These are phyloP conservation scores for Phoxinus dragarum DNA, from an alignment of 2,797 vertebrate species.

Conservation along the genomic window DNA sequence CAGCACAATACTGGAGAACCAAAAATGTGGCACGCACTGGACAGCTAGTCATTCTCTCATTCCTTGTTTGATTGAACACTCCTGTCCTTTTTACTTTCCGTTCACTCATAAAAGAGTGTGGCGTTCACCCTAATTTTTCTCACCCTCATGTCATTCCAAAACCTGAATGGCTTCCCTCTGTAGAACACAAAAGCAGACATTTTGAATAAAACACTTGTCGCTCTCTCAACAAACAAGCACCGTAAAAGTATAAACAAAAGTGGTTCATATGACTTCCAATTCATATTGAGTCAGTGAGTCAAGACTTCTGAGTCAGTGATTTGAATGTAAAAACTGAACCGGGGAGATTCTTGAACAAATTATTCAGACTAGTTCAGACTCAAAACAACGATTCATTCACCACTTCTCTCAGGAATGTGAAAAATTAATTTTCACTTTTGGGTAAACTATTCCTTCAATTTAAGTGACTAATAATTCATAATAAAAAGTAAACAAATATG, in stretches of 20 bases:
- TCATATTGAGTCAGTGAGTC: neutral
- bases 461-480: neutral
- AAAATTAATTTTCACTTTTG: neutral
- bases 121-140: neutral
- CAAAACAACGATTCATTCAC: neutral
- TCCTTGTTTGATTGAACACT: constrained; percentile 21
- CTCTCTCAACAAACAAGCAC: neutral
- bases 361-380: neutral
- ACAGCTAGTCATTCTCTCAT: constrained; percentile 50
- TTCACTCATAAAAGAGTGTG: constrained; percentile 10
- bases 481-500: neutral
- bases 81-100: constrained; percentile 2
- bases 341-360: neutral
- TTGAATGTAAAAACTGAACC: neutral
- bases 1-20: constrained; percentile 65
- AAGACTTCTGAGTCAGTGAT: neutral
- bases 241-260: neutral
- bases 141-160: neutral
- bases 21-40: constrained; percentile 33
- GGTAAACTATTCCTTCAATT: neutral
- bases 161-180: neutral
- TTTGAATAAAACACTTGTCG: neutral
- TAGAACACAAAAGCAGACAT: neutral
- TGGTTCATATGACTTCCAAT: neutral
- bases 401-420: neutral